Evolutionary conservation across 1,140 invertebrate genomes (phyloP), one percentile per base, ranked within the genome.

Genomic region (Temnothorax curvispinosus): DNA sequence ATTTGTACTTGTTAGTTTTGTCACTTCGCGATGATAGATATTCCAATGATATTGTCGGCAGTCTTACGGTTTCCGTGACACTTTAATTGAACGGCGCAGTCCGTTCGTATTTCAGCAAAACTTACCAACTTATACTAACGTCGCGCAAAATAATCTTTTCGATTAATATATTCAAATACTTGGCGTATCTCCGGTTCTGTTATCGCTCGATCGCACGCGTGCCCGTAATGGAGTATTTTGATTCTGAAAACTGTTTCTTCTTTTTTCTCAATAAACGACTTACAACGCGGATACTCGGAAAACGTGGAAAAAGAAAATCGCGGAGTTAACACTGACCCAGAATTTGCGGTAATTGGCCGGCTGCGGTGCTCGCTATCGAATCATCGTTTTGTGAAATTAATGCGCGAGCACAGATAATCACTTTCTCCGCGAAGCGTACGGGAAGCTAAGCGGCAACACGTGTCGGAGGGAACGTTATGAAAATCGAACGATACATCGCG

Each of bases 21-120:
- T 71, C 18, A 58, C 3, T 82, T 74, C 18, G 27, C 18, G 3
- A 13, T 13, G 13, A 52, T 47, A 58, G 41, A n/a, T 71, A 71
- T 35, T 47, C 11, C 41, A 47, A 15, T 35, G 38, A 67, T 41
- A 58, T 32, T 44, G 38, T 5, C 18, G 32, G 15, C 21, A 47
- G 5, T 44, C 67, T 82, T 72, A 44, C 78, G 78, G 78, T 82
- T 71, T 50, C 67, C 15, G 21, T 15, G 47, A 58, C 35, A 74
- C 44, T 60, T 82, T 74, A 74, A 60, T 82, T 21, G 38, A 41
- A 60, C 6, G 27, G n/a, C 27, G 18, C 27, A 47, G 7, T 18
- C 27, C 21, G 32, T 18, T 82, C 27, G 3, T 47, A 82, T 18
- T 82, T 82, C 27, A 74, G 18, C 15, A 44, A 54, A 38, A 21